phyloP scores from a whole-genome alignment of 2,888 invertebrate genomes.

The Apotomis betuletana region DNA sequence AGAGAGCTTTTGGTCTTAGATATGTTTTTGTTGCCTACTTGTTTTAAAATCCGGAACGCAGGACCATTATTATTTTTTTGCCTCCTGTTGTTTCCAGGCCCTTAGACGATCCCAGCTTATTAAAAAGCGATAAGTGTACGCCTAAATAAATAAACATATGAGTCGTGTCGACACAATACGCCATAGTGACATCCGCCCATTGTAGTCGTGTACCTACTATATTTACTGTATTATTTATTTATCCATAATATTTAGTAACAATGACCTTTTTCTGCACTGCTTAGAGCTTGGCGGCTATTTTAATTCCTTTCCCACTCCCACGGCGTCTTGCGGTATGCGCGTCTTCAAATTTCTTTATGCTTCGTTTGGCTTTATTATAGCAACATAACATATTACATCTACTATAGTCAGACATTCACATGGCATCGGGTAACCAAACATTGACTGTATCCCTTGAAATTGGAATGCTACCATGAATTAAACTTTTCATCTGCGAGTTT shows the following conservation, averaged over 20 bases:
- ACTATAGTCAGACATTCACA: too few relatives aligned
- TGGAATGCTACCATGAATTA: too few relatives aligned
- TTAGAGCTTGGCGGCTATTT: conserved; percentile 23
- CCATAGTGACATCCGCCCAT: conserved; percentile 65
- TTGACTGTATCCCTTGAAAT: too few relatives aligned
- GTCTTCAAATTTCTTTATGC: conserved; percentile 24
- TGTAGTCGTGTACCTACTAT: conserved; percentile 50
- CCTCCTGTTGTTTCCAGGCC: not conserved
- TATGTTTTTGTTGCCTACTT: not conserved
- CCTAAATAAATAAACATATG: conserved; percentile 47
- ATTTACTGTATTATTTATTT: conserved; percentile 37
- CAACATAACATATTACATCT: not conserved
- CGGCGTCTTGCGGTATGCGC: conserved; percentile 24
- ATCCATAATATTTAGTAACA: conserved; percentile 34
- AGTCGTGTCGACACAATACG: conserved; percentile 47
- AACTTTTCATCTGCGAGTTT: too few relatives aligned
- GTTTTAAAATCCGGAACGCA: not conserved
- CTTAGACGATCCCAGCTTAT: conserved; percentile 38
- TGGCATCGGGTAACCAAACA: too few relatives aligned
- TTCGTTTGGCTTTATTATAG: conserved; percentile 4
- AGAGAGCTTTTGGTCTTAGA: too few relatives aligned
- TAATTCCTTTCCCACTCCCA: conserved; percentile 33
- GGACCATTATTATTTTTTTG: not conserved
- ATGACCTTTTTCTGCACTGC: conserved; percentile 27
- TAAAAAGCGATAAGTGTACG: conserved; percentile 44